Evolutionary conservation across 2,797 vertebrate species (phyloP).

Genomic region (Takifugu rubripes): DNA sequence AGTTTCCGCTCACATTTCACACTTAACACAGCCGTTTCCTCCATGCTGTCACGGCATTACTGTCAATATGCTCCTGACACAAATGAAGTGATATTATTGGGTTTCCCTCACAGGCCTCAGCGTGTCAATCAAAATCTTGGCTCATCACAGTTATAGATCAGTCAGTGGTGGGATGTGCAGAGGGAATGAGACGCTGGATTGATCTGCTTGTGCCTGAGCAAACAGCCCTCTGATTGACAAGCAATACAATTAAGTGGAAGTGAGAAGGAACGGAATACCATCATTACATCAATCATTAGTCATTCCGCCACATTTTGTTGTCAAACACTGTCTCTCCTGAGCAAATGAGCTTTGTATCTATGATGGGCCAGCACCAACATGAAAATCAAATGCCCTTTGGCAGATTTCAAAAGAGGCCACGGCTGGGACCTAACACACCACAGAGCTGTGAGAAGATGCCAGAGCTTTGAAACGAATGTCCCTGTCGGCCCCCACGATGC

Average conservation of each 20-base stretch:
- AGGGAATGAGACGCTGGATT: slow-evolving; percentile 47
- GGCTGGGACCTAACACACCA: slow-evolving; percentile 9
- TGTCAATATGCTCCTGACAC: slow-evolving; percentile 62
- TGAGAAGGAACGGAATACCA: slow-evolving; percentile 44
- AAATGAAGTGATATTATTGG: slow-evolving; percentile 54
- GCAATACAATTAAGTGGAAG: slow-evolving; percentile 62
- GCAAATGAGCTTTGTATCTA: slow-evolving; percentile 46
- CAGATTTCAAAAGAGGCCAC: neutral
- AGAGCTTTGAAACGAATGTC: slow-evolving; percentile 14
- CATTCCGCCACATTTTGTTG: slow-evolving; percentile 25
- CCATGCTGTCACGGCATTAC: slow-evolving; percentile 44
- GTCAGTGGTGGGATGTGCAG: slow-evolving; percentile 22
- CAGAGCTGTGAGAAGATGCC: neutral
- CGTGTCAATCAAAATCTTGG: slow-evolving; percentile 57
- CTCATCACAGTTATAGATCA: slow-evolving; percentile 48
- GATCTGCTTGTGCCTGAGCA: slow-evolving; percentile 46
- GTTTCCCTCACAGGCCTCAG: slow-evolving; percentile 35
- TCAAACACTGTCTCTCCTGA: slow-evolving; percentile 45
- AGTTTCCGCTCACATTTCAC: slow-evolving; percentile 43
- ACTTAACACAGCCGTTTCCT: slow-evolving; percentile 49
- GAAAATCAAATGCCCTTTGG: slow-evolving; percentile 1
- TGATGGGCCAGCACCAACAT: slow-evolving; percentile 2
- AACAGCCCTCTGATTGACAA: slow-evolving; percentile 58
- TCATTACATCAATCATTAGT: slow-evolving; percentile 59
- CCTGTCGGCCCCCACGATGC: slow-evolving; percentile 6